These are phyloP conservation scores for Barnardius zonarius DNA, from an alignment of 2,113 vertebrate species.

Conservation along the genomic window DNA sequence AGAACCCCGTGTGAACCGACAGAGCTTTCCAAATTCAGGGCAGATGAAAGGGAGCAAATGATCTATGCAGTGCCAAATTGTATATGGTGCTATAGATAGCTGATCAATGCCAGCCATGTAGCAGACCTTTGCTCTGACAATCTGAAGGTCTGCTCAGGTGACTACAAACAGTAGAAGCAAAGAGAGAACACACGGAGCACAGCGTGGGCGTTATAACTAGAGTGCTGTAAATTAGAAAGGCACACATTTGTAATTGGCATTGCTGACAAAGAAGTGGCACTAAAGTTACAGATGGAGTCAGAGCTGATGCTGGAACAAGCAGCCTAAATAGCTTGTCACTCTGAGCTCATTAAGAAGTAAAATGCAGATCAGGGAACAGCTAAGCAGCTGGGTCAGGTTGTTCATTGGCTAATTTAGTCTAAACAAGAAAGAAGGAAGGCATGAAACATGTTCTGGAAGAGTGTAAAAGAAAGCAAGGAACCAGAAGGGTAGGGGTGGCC, in stretches of 20 bases:
- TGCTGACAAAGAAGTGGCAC: constrained; percentile 76
- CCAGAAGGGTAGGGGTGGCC: constrained; percentile 73
- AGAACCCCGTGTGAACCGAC: constrained; percentile 53
- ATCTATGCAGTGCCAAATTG: constrained; percentile 28
- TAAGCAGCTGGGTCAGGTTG: constrained; percentile 77
- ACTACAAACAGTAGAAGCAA: constrained; percentile 62
- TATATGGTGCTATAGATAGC: constrained; percentile 41
- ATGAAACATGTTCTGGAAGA: constrained; percentile 75
- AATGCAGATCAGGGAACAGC: constrained; percentile 77
- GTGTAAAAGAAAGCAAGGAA: constrained; percentile 71
- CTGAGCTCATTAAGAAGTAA: constrained; percentile 77
- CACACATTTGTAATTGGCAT: constrained; percentile 76
- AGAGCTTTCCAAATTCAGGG: constrained; percentile 58
- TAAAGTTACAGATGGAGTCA: constrained; percentile 77
- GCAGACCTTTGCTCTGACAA: constrained; percentile 53
- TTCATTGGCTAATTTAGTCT: constrained; percentile 77
- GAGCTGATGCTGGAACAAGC: constrained; percentile 76
- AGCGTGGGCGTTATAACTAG: constrained; percentile 68
- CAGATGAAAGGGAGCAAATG: constrained; percentile 41
- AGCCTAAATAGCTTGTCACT: constrained; percentile 77
- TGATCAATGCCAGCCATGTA: constrained; percentile 52
- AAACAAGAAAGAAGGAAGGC: constrained; percentile 74
- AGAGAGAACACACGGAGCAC: constrained; percentile 65
- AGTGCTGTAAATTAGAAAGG: constrained; percentile 73
- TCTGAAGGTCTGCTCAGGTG: constrained; percentile 56